Base-by-base conservation (phyloP, 2,797 vertebrate genomes). In the Emys orbicularis region DNA sequence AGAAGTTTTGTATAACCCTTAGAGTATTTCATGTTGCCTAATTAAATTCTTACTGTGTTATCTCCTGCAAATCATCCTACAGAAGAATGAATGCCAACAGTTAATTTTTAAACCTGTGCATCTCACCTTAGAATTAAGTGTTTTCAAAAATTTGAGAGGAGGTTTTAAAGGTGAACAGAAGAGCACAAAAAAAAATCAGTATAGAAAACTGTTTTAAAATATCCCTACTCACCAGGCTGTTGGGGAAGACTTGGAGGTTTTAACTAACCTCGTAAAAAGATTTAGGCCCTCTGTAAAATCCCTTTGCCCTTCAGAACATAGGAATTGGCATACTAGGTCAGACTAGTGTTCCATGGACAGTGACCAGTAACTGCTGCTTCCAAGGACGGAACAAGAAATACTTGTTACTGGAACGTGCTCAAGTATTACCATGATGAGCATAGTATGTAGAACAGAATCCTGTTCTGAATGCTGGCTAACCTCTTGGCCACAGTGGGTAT, bases 1-100 rank as follows among this genome's bases (percentile, higher is more conserved):
- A 8, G 25, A 56, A 95, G 68, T 84, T 79, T 31, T 21, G 59
- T 74, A 93, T 91, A 88, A 83, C 95, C 21, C 54, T 54, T 54
- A 10, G 92, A 95, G 92, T 97, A 88, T 94, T 97, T 96, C 53
- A 93, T 94, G 74, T 79, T 92, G 18, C 88, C 94, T 81, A 83
- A 92, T 94, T 95, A 79, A 89, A 92, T 96, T 91, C 49, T 80
- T 53, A 5, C 77, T 56, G 0, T 37, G 65, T 83, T 65, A 77
- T 52, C 57, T 95, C 85, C 83, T 88, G 57, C 80, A 94, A 89
- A 92, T 29, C 80, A 57, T 82, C 65, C 92, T 1, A 5, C 54
- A 68, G 89, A 94, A 18, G 54, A 31, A 77, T 83, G 44, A 88
- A 77, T 65, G 53, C 53, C 88, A 92, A 27, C 41, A 15, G 21